These are phyloP conservation scores for Deilephila porcellus DNA, from an alignment of 2,888 invertebrate species.

Conservation along the genomic window DNA sequence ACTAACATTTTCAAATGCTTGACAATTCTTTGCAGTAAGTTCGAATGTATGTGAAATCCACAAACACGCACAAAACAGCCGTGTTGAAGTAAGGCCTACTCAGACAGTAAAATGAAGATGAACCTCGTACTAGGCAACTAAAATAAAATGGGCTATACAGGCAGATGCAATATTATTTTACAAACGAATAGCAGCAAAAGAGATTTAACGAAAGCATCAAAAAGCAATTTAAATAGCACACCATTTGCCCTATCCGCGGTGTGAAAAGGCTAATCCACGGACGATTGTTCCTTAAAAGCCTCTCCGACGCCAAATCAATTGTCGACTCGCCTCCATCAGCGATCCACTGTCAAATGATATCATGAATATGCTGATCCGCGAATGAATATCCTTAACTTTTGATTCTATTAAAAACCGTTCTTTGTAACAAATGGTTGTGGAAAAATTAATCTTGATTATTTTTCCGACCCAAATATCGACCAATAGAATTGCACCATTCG, in stretches of 20 bases:
- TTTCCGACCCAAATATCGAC: no score
- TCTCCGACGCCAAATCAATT: constrained; percentile 57
- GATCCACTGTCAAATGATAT: constrained; percentile 42
- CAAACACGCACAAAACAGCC: no score
- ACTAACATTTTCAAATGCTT: no score
- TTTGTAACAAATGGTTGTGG: constrained; percentile 13
- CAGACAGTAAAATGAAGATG: no score
- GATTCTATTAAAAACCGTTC: constrained; percentile 18
- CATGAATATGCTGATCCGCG: constrained; percentile 30
- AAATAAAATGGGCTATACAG: background rate
- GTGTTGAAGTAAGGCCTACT: no score
- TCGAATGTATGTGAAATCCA: no score
- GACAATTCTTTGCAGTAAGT: no score
- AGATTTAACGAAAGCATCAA: constrained; percentile 40
- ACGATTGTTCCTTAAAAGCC: constrained; percentile 65
- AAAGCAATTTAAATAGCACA: constrained; percentile 48
- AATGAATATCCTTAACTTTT: constrained; percentile 24
- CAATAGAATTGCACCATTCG: no score
- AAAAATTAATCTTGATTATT: constrained; percentile 19
- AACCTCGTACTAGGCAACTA: no score
- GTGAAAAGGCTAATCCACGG: constrained; percentile 54
- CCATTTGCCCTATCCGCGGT: constrained; percentile 56
- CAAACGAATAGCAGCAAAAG: background rate
- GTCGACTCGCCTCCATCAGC: constrained; percentile 41
- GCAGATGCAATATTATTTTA: constrained; percentile 30